Conservation (phyloP, 2,797 vertebrate genomes). For the Luscinia luscinia region DNA sequence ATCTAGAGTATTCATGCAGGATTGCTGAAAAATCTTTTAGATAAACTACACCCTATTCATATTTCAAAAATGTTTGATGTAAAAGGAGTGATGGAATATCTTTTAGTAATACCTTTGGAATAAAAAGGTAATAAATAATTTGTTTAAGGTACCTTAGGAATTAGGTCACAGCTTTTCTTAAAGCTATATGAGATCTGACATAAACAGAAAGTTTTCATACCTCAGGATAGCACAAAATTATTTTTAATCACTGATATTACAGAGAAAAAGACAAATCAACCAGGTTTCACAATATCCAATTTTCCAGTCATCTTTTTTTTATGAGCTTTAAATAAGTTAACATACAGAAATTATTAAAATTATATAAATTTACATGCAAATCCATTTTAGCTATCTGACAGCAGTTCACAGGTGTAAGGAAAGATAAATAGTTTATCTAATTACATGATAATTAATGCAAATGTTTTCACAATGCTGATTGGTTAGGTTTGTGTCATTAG, state of each 20-base stretch:
- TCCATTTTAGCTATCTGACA: conserved; percentile 13
- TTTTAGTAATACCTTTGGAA: not conserved
- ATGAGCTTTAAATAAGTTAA: not conserved
- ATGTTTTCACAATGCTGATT: conserved; percentile 8
- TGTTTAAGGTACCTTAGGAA: not conserved
- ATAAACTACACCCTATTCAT: not conserved
- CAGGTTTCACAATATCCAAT: not conserved
- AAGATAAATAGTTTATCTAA: conserved; percentile 42
- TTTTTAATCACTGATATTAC: not conserved
- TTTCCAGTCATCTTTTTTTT: not conserved
- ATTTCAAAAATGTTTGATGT: not conserved
- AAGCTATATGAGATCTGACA: not conserved
- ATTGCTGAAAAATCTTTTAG: not conserved
- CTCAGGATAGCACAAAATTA: not conserved
- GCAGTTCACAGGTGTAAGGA: conserved; percentile 1
- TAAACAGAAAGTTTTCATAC: not conserved
- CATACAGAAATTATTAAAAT: not conserved
- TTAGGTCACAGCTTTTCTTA: not conserved
- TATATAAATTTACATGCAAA: conserved; percentile 27
- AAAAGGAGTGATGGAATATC: not conserved
- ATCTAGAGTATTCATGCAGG: not conserved
- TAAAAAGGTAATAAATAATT: not conserved
- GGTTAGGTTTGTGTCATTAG: conserved; percentile 10
- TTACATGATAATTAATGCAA: conserved; percentile 31
- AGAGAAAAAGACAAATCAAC: not conserved